Conservation (phyloP, 2,888 invertebrate genomes). For the Caenorhabditis zanzibari region DNA sequence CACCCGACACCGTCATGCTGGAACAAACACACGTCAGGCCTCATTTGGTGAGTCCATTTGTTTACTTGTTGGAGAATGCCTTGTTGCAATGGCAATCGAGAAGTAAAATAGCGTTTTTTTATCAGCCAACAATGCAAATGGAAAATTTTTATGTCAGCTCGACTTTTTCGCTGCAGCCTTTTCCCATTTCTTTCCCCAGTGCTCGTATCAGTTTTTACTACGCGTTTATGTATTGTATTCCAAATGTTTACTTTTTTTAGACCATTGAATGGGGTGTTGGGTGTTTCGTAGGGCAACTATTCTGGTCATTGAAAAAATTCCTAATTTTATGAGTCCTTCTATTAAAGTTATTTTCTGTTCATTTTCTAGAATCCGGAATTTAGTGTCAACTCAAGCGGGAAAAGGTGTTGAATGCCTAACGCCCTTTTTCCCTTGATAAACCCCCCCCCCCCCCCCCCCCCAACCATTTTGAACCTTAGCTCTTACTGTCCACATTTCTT, state of each 20-base stretch:
- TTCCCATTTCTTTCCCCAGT: constrained; percentile 18
- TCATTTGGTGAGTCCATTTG: constrained; percentile 50
- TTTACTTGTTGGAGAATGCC: constrained; percentile 29
- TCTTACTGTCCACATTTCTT: constrained; percentile 13
- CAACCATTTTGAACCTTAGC: constrained; percentile 54
- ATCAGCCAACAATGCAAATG: constrained; percentile 50
- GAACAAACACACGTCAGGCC: constrained; percentile 42
- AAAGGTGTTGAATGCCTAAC: constrained; percentile 48
- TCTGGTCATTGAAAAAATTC: constrained; percentile 39
- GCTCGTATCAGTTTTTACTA: constrained; percentile 46
- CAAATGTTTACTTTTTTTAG: constrained; percentile 46
- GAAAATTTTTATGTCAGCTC: constrained; percentile 45
- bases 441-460: too few relatives aligned
- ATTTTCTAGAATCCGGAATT: neutral
- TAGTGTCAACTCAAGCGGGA: constrained; percentile 18
- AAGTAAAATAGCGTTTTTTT: constrained; percentile 60
- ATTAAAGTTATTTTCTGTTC: neutral
- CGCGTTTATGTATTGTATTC: constrained; percentile 51
- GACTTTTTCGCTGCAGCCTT: constrained; percentile 39
- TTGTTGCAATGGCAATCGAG: constrained; percentile 53
- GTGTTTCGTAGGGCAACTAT: neutral
- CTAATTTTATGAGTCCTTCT: constrained; percentile 16
- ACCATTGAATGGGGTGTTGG: neutral
- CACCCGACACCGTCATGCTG: constrained; percentile 47
- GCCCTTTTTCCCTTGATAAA: constrained; percentile 38